These are phyloP conservation scores for Euzophera pinguis DNA, from an alignment of 2,888 invertebrate genomes.

Conservation along the genomic window DNA sequence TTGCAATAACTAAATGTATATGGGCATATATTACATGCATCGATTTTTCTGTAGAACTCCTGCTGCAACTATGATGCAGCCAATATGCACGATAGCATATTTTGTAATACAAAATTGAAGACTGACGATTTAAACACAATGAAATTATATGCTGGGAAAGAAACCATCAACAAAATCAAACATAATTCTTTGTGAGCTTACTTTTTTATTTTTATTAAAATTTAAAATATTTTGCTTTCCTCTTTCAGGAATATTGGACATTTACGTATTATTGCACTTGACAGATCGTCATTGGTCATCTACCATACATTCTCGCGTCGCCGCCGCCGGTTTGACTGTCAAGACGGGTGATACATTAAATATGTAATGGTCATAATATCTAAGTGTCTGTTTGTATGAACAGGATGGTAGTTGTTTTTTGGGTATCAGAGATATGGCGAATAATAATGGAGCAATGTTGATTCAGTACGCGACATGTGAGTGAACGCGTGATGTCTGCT, in stretches of 20 bases:
- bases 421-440: neutral
- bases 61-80: slow-evolving; percentile 9
- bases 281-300: neutral
- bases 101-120: slow-evolving; percentile 2
- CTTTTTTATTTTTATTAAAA: too few species aligned
- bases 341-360: neutral
- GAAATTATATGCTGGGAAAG: slow-evolving; percentile 2
- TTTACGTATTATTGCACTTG: slow-evolving; percentile 3
- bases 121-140: neutral
- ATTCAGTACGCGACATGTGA: slow-evolving; percentile 41
- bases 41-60: slow-evolving; percentile 6
- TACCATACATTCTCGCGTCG: neutral
- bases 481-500: slow-evolving; percentile 51
- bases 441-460: slow-evolving; percentile 11
- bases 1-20: neutral
- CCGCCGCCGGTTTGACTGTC: slow-evolving; percentile 4
- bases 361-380: neutral
- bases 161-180: slow-evolving; percentile 8
- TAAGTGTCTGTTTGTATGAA: neutral
- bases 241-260: slow-evolving; percentile 7
- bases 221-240: slow-evolving; percentile 5
- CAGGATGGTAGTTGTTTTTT: neutral
- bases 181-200: slow-evolving; percentile 6
- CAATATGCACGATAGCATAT: neutral
- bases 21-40: neutral